phyloP scores from a whole-genome alignment of 2,888 invertebrate genomes.

The Torymus tubicola region DNA sequence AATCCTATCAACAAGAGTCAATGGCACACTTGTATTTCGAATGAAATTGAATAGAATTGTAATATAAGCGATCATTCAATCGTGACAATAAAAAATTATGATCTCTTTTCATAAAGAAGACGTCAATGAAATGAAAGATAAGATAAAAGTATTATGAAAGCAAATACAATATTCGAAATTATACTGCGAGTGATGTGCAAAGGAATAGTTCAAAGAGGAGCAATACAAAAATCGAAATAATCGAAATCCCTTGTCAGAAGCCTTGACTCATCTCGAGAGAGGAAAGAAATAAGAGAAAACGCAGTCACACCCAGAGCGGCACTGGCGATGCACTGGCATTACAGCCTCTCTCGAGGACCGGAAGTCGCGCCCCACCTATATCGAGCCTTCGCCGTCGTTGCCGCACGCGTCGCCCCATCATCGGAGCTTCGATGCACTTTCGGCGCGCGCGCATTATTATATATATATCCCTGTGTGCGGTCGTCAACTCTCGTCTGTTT shows the following conservation, averaged over 20 bases:
- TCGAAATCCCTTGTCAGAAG: slow-evolving; percentile 38
- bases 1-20: too few relatives aligned
- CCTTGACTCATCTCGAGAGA: slow-evolving; percentile 64
- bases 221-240: slow-evolving; percentile 1
- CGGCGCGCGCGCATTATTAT: slow-evolving; percentile 49
- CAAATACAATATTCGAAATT: slow-evolving; percentile 51
- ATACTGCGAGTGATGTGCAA: neutral
- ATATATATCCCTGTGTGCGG: neutral
- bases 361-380: slow-evolving; percentile 65
- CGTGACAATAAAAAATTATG: too few relatives aligned
- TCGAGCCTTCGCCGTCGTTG: neutral
- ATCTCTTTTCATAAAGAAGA: too few relatives aligned
- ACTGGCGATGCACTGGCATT: slow-evolving; percentile 65
- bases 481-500: slow-evolving; percentile 7
- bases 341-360: slow-evolving; percentile 65
- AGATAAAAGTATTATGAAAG: too few relatives aligned
- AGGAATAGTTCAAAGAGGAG: neutral
- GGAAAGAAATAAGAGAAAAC: neutral
- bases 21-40: too few relatives aligned
- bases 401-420: slow-evolving; percentile 55
- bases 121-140: too few relatives aligned
- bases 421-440: slow-evolving; percentile 65
- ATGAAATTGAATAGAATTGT: too few relatives aligned
- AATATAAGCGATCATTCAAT: too few relatives aligned
- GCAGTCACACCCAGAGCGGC: slow-evolving; percentile 69